Percentiles rank a stretch among this genome's conserved stretches.
phyloP scores from a whole-genome alignment of 1,140 invertebrate genomes.

The Bombus ignitus region DNA sequence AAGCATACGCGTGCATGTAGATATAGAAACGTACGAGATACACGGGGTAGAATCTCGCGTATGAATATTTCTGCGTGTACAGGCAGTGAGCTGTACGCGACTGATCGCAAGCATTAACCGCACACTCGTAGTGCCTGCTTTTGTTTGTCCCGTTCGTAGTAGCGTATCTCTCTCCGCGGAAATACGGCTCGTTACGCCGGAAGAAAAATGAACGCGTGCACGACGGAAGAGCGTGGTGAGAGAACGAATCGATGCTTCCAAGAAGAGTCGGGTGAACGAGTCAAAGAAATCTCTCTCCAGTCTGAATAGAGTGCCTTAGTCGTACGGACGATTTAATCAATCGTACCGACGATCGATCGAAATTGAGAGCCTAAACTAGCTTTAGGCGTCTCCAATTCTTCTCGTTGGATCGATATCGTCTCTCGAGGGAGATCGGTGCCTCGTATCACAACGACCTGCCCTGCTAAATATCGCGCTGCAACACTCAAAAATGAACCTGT shows the following conservation, averaged over 20 bases:
- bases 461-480: constrained; percentile 1
- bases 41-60: neutral
- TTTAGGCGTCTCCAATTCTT: constrained; percentile 60
- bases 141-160: constrained; percentile 11
- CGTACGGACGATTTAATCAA: constrained; percentile 8
- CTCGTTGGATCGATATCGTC: constrained; percentile 46
- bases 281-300: neutral
- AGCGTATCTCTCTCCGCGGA: neutral
- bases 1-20: neutral
- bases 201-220: neutral
- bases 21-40: neutral
- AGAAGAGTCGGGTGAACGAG: constrained; percentile 36
- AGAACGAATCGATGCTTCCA: neutral
- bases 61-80: constrained; percentile 11
- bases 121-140: constrained; percentile 39
- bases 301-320: constrained; percentile 60
- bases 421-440: neutral
- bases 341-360: constrained; percentile 45
- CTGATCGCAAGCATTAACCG: neutral
- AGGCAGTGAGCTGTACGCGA: neutral
- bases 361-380: constrained; percentile 63
- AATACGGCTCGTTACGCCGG: neutral
- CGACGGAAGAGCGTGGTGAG: neutral
- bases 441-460: neutral
- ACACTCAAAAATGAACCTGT: neutral